Conservation (phyloP, 2,113 vertebrate genomes). For the Hemiscyllium ocellatum region DNA sequence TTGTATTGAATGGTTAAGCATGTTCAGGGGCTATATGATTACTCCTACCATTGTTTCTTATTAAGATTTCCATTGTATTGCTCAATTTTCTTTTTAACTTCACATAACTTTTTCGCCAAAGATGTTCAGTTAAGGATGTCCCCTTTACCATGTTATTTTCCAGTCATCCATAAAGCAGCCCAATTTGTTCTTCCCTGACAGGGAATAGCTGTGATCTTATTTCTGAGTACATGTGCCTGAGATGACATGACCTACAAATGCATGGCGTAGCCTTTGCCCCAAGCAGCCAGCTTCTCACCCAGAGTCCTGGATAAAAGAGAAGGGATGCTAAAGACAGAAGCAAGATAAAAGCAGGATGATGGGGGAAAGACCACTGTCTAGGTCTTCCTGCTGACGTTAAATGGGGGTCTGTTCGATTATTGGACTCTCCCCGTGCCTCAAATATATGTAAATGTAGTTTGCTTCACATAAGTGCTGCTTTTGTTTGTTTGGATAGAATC, state of each 20-base stretch:
- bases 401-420: too few species aligned
- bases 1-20: too few species aligned
- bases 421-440: too few species aligned
- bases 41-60: too few species aligned
- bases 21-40: too few species aligned
- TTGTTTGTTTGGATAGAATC: too few species aligned
- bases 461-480: too few species aligned
- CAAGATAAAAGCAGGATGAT: too few species aligned
- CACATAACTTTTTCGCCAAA: background rate
- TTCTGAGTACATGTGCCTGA: background rate
- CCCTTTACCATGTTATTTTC: background rate
- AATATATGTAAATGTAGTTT: too few species aligned
- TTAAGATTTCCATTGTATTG: background rate
- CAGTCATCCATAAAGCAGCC: too few species aligned
- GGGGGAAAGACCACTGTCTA: too few species aligned
- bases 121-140: background rate
- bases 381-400: too few species aligned
- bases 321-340: background rate
- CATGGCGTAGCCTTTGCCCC: background rate
- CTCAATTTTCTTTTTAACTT: background rate
- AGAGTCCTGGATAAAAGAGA: background rate
- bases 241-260: background rate
- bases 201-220: background rate
- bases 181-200: background rate
- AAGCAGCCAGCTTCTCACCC: background rate